Percentiles rank a stretch among this genome's conserved stretches.
These are phyloP conservation scores for Bufo gargarizans DNA, from an alignment of 2,113 vertebrate genomes.

Conservation along the genomic window DNA sequence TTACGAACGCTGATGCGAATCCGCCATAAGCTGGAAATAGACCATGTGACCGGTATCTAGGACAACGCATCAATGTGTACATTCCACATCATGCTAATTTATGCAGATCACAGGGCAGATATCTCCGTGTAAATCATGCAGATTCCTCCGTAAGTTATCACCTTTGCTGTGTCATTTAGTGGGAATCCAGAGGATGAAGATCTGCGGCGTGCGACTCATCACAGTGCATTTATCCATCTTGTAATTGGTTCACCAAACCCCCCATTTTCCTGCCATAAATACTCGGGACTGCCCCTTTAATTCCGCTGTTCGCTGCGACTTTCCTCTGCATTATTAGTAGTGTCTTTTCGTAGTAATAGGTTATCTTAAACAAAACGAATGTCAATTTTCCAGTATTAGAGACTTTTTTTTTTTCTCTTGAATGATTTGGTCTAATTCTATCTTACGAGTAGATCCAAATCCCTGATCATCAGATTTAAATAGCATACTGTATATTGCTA, in stretches of 20 bases:
- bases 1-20: too few species aligned
- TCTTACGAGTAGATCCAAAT: slow-evolving; percentile 1
- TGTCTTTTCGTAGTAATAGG: neutral
- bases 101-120: too few species aligned
- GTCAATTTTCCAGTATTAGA: neutral
- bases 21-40: too few species aligned
- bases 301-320: neutral
- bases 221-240: too few species aligned
- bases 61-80: too few species aligned
- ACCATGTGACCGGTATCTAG: too few species aligned
- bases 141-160: too few species aligned
- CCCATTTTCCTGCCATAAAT: neutral
- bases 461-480: slow-evolving; percentile 30
- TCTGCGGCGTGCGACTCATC: too few species aligned
- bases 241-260: neutral
- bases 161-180: too few species aligned
- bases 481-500: slow-evolving; percentile 20
- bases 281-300: neutral
- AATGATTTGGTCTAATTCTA: slow-evolving; percentile 10
- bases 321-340: neutral
- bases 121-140: too few species aligned
- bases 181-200: too few species aligned
- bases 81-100: too few species aligned
- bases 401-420: neutral
- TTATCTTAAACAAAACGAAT: neutral